A percentile compares a stretch with the other conserved stretches of the same genome.
These are phyloP conservation scores for Osmoderma eremita DNA, from an alignment of 2,888 invertebrate genomes.

Conservation along the genomic window DNA sequence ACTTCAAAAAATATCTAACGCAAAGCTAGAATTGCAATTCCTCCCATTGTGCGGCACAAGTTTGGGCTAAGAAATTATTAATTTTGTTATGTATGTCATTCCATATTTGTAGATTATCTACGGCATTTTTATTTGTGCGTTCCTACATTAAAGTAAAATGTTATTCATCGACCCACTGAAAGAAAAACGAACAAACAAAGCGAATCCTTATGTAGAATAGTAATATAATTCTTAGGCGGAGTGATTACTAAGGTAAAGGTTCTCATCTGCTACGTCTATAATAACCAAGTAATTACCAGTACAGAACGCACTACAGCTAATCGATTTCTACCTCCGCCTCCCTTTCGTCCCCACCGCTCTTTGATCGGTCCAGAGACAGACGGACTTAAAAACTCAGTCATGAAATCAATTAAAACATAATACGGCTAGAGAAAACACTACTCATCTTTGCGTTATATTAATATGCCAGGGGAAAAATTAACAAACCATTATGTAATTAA, in stretches of 20 bases:
- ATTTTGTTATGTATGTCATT: too few relatives aligned
- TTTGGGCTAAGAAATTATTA: too few relatives aligned
- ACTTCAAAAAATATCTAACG: too few relatives aligned
- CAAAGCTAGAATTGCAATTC: too few relatives aligned
- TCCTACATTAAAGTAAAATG: constrained; percentile 1
- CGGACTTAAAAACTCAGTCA: constrained; percentile 42
- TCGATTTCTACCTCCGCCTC: constrained; percentile 40
- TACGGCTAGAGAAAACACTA: constrained; percentile 38
- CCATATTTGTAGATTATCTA: too few relatives aligned
- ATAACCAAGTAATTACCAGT: constrained; percentile 42
- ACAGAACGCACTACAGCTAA: constrained; percentile 41
- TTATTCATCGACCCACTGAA: constrained; percentile 7
- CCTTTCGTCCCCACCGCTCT: constrained; percentile 22
- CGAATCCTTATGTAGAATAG: constrained; percentile 10
- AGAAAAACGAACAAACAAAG: constrained; percentile 8
- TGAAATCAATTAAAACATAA: constrained; percentile 44
- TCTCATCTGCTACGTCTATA: constrained; percentile 39
- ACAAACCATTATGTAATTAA: constrained; percentile 46
- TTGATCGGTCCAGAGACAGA: constrained; percentile 35
- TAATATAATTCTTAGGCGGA: constrained; percentile 26
- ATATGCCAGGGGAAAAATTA: constrained; percentile 44
- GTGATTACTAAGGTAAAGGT: constrained; percentile 37
- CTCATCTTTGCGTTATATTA: constrained; percentile 40
- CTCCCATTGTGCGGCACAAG: too few relatives aligned
- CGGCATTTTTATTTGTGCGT: not conserved